Base-by-base conservation (phyloP, 1,140 invertebrate genomes). In the Drosophila persimilis region DNA sequence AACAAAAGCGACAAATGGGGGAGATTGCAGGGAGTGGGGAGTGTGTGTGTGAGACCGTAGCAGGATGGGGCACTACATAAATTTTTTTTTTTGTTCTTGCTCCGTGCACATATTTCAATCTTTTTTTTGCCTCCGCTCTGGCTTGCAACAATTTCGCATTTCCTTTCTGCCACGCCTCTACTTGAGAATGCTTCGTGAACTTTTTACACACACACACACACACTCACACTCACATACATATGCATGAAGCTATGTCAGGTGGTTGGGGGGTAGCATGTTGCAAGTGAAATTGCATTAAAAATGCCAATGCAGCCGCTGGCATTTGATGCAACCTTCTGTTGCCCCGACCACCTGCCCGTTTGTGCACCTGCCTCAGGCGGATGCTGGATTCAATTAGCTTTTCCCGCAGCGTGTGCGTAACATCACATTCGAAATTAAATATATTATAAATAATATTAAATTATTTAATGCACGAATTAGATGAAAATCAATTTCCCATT, bases 281-380 rank as follows among this genome's bases (percentile, higher is more conserved):
- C 48, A 29, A 35, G 41, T 45, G 60, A 76, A 84, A 84, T 84
- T 84, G 78, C 80, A 77, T 84, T 85, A 80, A 80, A 85, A 74
- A 80, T 85, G 72, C 46, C 57, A 75, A 71, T 65, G 50, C 48
- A 54, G 43, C 9, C 44, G 41, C 45, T 55, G 47, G 64, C 59
- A 29, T 72, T 65, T 41, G 52, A 62, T 24, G 53, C 60, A 45
- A 17, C 45, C 45, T 56, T 26, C 17, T 26, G 26, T 22, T 48
- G 35, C 35, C 31, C 35, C 35, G 3, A 39, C 35, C 35, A 39
- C 31, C 35, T 39, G 35, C 9, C 35, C 9, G 31, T 9, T 3
- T 35, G 31, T 31, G 8, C 29, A n/a, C 31, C 17, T 35, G 29
- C 46, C 41, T 73, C 17, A 31, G 9, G 31, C 31, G 31, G 3